Evolutionary conservation across 2,797 vertebrate species (phyloP).

Genomic region (Botia kubotai): DNA sequence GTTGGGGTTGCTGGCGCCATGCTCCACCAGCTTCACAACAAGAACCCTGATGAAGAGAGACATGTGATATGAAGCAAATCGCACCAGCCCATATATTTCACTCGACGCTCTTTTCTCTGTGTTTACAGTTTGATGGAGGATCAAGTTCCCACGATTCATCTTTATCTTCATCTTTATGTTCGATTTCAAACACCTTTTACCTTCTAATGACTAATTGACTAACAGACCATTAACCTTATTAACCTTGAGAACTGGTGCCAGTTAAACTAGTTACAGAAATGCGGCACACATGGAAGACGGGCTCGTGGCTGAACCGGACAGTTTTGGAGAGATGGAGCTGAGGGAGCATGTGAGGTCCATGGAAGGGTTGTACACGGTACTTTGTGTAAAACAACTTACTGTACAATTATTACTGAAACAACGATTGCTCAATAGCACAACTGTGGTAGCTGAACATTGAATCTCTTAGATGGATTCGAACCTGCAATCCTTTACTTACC

Average conservation of each 20-base stretch:
- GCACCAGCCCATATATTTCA: too few relatives aligned
- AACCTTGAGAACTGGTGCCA: conserved; percentile 27
- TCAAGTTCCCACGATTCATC: conserved; percentile 2
- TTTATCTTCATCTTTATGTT: conserved; percentile 14
- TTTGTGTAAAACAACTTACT: too few relatives aligned
- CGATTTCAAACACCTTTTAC: conserved; percentile 29
- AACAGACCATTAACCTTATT: conserved; percentile 40
- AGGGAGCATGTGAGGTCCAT: not conserved
- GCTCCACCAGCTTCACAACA: not conserved
- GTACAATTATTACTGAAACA: too few relatives aligned
- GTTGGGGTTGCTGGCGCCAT: too few relatives aligned
- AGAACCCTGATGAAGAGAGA: not conserved
- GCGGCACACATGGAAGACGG: conserved; percentile 16
- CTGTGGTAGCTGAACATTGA: too few relatives aligned
- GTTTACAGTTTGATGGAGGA: not conserved
- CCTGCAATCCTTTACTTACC: not conserved
- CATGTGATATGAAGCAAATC: not conserved
- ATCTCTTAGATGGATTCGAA: not conserved
- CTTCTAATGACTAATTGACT: conserved; percentile 42
- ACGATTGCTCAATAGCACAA: too few relatives aligned
- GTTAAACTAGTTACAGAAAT: conserved; percentile 16
- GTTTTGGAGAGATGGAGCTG: conserved; percentile 7
- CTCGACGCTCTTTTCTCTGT: not conserved
- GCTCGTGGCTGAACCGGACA: conserved; percentile 19
- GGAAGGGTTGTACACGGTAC: too few relatives aligned